Base-by-base conservation (phyloP, 1,140 invertebrate species). In the Listronotus oregonensis region DNA sequence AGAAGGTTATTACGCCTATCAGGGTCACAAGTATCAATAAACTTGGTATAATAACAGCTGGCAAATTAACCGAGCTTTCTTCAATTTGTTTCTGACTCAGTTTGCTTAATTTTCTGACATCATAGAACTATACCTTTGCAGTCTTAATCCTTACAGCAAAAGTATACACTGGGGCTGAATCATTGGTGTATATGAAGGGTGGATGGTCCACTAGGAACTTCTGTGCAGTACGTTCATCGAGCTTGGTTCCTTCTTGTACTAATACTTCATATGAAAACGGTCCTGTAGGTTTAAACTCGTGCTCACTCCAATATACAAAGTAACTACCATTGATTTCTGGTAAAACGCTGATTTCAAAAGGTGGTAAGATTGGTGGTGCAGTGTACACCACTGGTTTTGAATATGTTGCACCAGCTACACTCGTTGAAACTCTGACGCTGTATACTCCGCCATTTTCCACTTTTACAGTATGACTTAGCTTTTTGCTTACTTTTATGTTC, bases 381-480 rank as follows among this genome's bases (percentile, higher is more conserved):
- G 71, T 58, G 59, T 85, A 86, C 2, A 77, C 67, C 1, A 84
- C 78, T 31, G 80, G 76, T 18, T 77, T 79, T 46, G 77, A 81
- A 11, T 70, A 73, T 52, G 78, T 82, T 1, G 84, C 82, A 64
- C 77, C 77, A 9, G 70, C 66, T 7, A 79, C 80, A 55, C 82
- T 81, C 1, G 87, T 88, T 6, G 81, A 70, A 5, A 90, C 78
- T 15, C 81, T 83, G 12, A 90, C 78, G 49, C 82, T 83, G 73
- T 89, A 91, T 37, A 84, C 74, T 0, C 84, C 89, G 15, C 90
- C 89, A 34, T 84, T 80, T 8, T 85, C 84, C 3, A 89, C 80
- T 11, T 80, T 75, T 44, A 89, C 83, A 0, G 77, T 79, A 62
- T 87, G 85, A 37, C 76, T 76, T 6, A 87, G 72, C 0, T 77